Evolutionary conservation across 2,888 invertebrate genomes (phyloP).

Genomic region (Oligia strigilis): DNA sequence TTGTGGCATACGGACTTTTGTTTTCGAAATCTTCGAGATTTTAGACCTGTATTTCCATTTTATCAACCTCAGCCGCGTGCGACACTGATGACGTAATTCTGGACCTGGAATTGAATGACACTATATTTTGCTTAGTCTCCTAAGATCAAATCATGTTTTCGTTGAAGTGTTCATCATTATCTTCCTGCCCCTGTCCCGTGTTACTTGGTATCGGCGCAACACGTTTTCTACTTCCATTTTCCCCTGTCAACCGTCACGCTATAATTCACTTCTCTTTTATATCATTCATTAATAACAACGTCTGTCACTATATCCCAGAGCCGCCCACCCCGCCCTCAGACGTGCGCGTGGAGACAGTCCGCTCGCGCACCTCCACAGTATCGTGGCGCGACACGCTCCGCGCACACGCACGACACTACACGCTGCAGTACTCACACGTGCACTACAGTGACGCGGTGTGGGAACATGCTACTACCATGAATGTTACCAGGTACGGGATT

Average conservation of each 20-base stretch:
- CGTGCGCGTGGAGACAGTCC: conserved; percentile 79
- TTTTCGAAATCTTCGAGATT: not conserved
- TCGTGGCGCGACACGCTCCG: conserved; percentile 83
- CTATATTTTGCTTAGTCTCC: not conserved
- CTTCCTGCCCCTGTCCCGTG: not conserved
- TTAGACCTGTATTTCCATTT: not conserved
- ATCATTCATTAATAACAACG: not conserved
- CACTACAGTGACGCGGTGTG: conserved; percentile 79
- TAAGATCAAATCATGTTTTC: not conserved
- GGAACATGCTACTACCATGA: conserved; percentile 83
- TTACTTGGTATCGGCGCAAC: not conserved
- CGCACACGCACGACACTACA: conserved; percentile 81
- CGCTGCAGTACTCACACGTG: conserved; percentile 77
- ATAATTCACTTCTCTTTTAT: not conserved
- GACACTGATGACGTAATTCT: not conserved
- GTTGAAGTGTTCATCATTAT: not conserved
- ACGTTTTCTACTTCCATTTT: not conserved
- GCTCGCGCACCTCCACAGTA: conserved; percentile 77
- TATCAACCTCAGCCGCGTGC: not conserved
- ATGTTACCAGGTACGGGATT: conserved; percentile 80
- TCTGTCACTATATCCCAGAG: conserved; percentile 71
- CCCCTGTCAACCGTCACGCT: not conserved
- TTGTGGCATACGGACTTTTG: not conserved
- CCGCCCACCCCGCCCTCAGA: conserved; percentile 87
- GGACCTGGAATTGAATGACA: not conserved